Base-by-base conservation (phyloP, 2,797 vertebrate genomes). In the Sternotherus odoratus region DNA sequence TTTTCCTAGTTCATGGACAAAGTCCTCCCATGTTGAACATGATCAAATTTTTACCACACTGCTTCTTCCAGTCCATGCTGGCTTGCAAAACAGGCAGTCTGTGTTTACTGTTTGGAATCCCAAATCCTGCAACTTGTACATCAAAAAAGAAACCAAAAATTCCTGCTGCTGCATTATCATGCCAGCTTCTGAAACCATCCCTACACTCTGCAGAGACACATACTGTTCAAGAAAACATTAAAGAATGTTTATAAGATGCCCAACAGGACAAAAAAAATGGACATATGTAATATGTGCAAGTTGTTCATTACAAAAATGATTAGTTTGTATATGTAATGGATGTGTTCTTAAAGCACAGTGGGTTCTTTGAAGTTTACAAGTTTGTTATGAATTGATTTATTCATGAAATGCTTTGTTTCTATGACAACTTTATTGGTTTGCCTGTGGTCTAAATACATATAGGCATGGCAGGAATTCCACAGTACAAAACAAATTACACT, bases 341-440 rank as follows among this genome's bases (percentile, higher is more conserved):
- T 87, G 97, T 93, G 92, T 79, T 97, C 93, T 96, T 98, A 96
- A 95, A 97, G 95, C 97, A 92, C 95, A 95, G 96, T 96, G 96
- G 97, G 97, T 95, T 96, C 94, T 97, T 97, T 75, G 0, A 98
- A 98, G 97, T 98, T 98, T 98, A 97, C 97, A 97, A 98, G 97
- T 98, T 98, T 96, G 97, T 98, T 98, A 98, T 95, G 92, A 97
- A 97, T 98, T 98, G 98, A 98, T 98, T 98, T 98, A 98, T 98
- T 98, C 98, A 98, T 98, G 97, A 98, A 98, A 96, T 97, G 97
- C 97, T 98, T 98, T 98, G 98, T 98, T 98, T 98, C 98, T 98
- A 98, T 98, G 98, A 98, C 98, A 98, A 98, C 98, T 98, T 98
- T 97, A 98, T 98, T 98, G 98, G 97, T 97, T 97, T 97, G 97